A percentile compares a stretch with the other conserved stretches of the same genome.
These are phyloP conservation scores for Isichthys henryi DNA, from an alignment of 2,113 vertebrate species.

Conservation along the genomic window DNA sequence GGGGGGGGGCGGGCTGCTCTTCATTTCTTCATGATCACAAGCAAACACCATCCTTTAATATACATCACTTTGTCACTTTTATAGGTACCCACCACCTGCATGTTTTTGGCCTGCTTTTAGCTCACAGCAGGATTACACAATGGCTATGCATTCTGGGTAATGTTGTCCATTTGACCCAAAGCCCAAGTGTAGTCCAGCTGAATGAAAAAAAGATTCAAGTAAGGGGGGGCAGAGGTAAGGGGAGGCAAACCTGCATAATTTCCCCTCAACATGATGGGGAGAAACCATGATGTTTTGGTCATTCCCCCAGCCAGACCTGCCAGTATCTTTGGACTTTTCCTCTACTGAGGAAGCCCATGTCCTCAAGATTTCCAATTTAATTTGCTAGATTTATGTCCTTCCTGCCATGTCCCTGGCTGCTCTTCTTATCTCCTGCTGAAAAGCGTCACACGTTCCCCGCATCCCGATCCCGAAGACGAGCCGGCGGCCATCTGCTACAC, in stretches of 20 bases:
- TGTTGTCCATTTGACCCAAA: not conserved
- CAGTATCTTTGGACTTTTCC: not conserved
- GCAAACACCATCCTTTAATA: not conserved
- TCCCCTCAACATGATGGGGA: not conserved
- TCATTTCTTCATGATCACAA: not conserved
- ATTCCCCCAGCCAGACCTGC: not conserved
- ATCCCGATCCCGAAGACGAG: not conserved
- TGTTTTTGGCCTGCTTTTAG: not conserved
- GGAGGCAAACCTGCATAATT: not conserved
- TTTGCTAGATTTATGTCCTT: constrained; percentile 3
- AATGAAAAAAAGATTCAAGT: not conserved
- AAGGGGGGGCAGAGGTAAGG: not conserved
- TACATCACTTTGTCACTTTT: not conserved
- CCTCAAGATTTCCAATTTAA: not conserved
- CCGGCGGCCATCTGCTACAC: not conserved
- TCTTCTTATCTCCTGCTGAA: not conserved
- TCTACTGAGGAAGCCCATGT: not conserved
- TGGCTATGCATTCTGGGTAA: constrained; percentile 15
- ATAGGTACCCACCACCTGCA: constrained; percentile 1
- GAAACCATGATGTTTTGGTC: not conserved
- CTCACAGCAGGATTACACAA: constrained; percentile 1
- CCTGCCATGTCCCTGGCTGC: not conserved
- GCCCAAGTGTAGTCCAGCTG: not conserved
- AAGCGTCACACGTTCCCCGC: not conserved
- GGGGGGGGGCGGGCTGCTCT: not conserved